Base-by-base conservation (phyloP, 2,888 invertebrate genomes). In the Agonopterix alstromeriana region DNA sequence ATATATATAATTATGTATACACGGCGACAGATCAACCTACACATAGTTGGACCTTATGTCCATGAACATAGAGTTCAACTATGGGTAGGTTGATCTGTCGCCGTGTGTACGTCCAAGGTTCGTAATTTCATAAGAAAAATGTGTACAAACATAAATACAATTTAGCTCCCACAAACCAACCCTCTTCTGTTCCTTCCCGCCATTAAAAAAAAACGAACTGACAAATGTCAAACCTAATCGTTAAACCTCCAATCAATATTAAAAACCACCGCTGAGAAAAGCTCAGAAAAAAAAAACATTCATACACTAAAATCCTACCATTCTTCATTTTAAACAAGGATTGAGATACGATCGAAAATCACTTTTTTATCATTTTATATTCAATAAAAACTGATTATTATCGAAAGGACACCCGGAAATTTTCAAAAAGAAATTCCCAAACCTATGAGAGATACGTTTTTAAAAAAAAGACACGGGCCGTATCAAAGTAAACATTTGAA, bases 401-500 rank as follows among this genome's bases (percentile, higher is more conserved):
- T 73, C 73, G 56, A 11, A 59, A 58, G 71, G 70, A 73, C 72
- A 72, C 74, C 75, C 42, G 47, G 47, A 59, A 58, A 57, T 57
- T 54, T 52, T 54, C 8, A 8, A 8, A 12, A 42, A 42, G 51
- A 54, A 54, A 53, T 10, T 42, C 36, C 42, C 46, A 48, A 51
- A 44, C 52, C 57, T 55, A 56, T 50, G 50, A 51, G 47, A 58
- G 52, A 60, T 61, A 58, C 42, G 57, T 27, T 27, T 27, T 50
- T 59, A 46, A n/a, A 61, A 54, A 61, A 55, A 42, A 45, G 10
- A 42, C 38, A 35, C 27, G 46, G 56, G 43, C 51, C 55, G 61
- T 64, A 70, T 72, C 66, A 71, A 75, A 67, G 77, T 71, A 77
- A 78, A 78, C 71, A 77, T 76, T 61, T 63, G 60, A 68, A 70